Conservation (phyloP, 2,797 vertebrate genomes). For the Mormyrus proboscirostris region DNA sequence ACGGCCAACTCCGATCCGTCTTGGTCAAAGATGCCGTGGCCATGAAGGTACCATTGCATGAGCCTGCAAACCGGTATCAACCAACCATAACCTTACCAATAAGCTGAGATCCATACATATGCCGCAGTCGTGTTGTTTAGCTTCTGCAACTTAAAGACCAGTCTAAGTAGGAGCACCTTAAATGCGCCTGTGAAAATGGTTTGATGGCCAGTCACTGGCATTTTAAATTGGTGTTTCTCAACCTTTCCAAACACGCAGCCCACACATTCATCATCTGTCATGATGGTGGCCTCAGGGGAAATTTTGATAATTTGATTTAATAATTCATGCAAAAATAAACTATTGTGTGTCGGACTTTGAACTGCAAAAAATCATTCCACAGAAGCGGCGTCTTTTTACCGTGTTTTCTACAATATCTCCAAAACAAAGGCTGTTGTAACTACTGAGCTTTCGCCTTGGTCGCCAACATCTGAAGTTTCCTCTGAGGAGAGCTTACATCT, state of each 20-base stretch:
- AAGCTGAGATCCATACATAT: neutral
- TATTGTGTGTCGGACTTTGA: neutral
- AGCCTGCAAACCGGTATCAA: neutral
- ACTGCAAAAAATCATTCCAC: neutral
- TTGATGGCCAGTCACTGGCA: neutral
- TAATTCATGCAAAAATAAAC: neutral
- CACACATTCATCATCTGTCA: neutral
- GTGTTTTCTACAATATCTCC: neutral
- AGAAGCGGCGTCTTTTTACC: neutral
- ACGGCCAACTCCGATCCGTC: slow-evolving; percentile 85
- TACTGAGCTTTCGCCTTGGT: neutral
- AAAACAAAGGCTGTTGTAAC: neutral
- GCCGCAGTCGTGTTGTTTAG: neutral
- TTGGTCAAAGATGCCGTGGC: slow-evolving; percentile 84
- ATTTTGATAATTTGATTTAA: neutral
- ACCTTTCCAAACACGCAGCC: neutral
- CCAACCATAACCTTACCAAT: neutral
- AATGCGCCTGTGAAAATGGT: neutral
- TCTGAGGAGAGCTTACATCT: neutral
- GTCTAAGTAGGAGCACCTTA: neutral
- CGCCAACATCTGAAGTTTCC: neutral
- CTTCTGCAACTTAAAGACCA: neutral
- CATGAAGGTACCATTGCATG: slow-evolving; percentile 73
- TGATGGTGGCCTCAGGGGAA: neutral
- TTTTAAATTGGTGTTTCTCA: neutral